Conservation (phyloP, 2,797 vertebrate genomes). For the Leptodactylus fallax region DNA sequence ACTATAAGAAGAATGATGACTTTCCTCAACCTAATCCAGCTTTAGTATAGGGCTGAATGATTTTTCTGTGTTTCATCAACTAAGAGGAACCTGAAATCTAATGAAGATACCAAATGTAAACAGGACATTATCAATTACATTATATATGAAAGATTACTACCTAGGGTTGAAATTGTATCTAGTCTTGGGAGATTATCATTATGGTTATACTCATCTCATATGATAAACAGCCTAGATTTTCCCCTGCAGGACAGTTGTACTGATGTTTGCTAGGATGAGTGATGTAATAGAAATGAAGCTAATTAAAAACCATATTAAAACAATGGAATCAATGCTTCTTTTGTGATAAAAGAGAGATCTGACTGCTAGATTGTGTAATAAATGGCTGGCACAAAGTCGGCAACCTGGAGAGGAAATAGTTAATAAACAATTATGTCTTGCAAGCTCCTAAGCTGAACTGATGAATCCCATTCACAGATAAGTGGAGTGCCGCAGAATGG, state of each 20-base stretch:
- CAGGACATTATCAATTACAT: too few relatives aligned
- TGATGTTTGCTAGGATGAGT: background rate
- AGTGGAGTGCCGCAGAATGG: background rate
- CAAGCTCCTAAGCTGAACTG: constrained; percentile 18
- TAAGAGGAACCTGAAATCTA: too few relatives aligned
- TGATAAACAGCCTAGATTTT: background rate
- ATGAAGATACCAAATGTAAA: too few relatives aligned
- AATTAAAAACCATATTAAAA: background rate
- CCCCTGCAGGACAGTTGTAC: background rate
- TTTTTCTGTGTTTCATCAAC: too few relatives aligned
- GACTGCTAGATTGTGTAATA: background rate
- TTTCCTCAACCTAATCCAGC: too few relatives aligned
- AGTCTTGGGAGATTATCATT: too few relatives aligned
- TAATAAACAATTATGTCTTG: background rate
- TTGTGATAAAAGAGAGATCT: background rate
- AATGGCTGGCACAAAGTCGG: background rate
- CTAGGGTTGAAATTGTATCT: too few relatives aligned
- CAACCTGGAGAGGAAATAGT: background rate
- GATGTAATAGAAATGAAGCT: background rate
- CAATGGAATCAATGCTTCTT: background rate
- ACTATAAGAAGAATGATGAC: too few relatives aligned
- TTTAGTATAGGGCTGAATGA: too few relatives aligned
- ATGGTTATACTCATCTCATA: background rate
- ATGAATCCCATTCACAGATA: constrained; percentile 18
- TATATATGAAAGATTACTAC: too few relatives aligned